Conservation (phyloP, 2,113 vertebrate genomes). For the Tyrannus savana region DNA sequence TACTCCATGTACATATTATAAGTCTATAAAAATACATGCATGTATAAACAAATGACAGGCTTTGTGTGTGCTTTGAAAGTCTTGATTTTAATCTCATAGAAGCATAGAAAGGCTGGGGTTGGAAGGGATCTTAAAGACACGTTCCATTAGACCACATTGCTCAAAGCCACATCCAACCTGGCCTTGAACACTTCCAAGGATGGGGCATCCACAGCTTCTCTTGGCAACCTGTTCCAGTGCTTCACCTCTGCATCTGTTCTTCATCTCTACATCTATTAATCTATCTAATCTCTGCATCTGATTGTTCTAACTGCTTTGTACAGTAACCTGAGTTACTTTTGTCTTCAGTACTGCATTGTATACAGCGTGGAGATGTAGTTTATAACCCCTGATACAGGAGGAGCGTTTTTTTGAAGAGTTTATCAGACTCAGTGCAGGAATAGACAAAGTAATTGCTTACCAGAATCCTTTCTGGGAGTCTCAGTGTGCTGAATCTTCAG, state of each 20-base stretch:
- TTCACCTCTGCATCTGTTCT: background rate
- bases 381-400: background rate
- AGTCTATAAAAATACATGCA: background rate
- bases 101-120: background rate
- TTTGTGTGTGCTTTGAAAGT: background rate
- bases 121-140: background rate
- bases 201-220: background rate
- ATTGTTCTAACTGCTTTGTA: background rate
- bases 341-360: background rate
- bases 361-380: background rate
- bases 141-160: background rate
- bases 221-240: background rate
- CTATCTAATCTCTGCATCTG: background rate
- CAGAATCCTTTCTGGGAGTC: background rate
- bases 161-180: background rate
- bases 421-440: background rate
- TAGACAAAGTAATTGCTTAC: background rate
- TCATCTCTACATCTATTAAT: accelerated
- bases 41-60: background rate
- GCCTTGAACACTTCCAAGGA: background rate
- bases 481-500: background rate
- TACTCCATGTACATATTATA: background rate
- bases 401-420: background rate
- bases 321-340: background rate
- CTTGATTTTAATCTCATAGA: background rate